phyloP scores from a whole-genome alignment of 2,797 vertebrate genomes.

The Agapornis canus region DNA sequence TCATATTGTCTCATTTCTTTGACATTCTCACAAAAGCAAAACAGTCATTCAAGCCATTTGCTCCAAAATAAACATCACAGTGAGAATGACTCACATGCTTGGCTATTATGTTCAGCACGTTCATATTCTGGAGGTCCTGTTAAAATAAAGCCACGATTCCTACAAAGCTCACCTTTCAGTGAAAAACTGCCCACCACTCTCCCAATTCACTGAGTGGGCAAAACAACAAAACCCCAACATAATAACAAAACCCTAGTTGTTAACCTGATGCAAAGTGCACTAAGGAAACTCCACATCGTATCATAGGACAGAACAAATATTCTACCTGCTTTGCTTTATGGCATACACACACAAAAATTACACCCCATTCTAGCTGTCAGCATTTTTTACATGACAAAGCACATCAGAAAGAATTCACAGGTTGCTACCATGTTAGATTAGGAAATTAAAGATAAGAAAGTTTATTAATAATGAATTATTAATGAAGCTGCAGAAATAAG shows the following conservation, averaged over 20 bases:
- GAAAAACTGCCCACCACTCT: neutral
- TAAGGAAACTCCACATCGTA: neutral
- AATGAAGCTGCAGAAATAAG: neutral
- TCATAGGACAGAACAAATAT: neutral
- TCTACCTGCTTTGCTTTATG: neutral
- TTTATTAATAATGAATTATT: neutral
- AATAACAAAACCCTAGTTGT: neutral
- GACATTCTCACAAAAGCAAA: neutral
- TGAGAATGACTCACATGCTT: neutral
- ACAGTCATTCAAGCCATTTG: neutral
- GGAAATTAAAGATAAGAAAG: neutral
- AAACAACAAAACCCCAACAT: neutral
- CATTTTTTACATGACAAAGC: neutral
- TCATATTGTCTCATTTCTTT: neutral
- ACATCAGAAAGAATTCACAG: neutral
- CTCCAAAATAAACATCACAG: neutral
- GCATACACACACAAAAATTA: neutral
- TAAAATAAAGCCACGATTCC: neutral
- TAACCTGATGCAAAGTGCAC: neutral
- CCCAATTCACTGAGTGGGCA: neutral
- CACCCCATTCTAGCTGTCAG: neutral
- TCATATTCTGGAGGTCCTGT: neutral
- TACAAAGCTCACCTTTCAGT: neutral
- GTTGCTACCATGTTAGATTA: neutral
- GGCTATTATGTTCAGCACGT: neutral